Evolutionary conservation across 1,140 invertebrate genomes (phyloP), one percentile per base, ranked within the genome.

Genomic region (Pristionchus pacificus): DNA sequence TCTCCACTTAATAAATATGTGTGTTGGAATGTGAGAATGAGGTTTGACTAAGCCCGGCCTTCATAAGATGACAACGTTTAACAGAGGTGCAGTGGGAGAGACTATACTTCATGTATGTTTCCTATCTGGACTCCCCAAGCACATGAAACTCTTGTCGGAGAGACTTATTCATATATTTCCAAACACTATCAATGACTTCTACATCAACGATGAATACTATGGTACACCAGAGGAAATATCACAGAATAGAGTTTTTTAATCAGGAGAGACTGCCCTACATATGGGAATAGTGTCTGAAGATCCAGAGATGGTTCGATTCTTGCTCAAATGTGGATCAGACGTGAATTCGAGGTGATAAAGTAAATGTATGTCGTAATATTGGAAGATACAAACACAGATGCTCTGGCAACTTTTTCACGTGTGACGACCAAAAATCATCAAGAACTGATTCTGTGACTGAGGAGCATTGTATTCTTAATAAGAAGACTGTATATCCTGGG

Each of bases 251-350:
- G 55, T 24, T 32, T 3, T 19, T 14, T n/a, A 66, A 85, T 27
- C 77, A 76, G 75, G 76, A 58, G 78, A 80, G 61, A 80, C 79
- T 28, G 79, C 75, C 0, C 87, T 98, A 0, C 95, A 98, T 78
- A 94, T 98, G 84, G 93, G 94, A 0, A 97, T 98, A 77, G 94
- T 97, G 0, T 97, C 97, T 84, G 95, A 98, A 84, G 94, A 98
- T 84, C 92, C 94, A 0, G 90, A 92, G 0, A 95, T 97, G 92
- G 94, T 97, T 0, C 96, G 97, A 85, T 96, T 92, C 84, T 86
- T 98, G 2, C 84, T 98, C 38, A 92, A 96, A 79, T 90, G 91
- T 67, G 93, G 93, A 6, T 92, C 92, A 0, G 89, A 96, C 83
- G 90, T 92, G 38, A 94, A 84, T 71, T 92, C 96, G 84, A 69